Percentiles rank a stretch among this genome's conserved stretches.
Conservation (phyloP, 1,140 invertebrate species). For the Brachionus rubens region DNA sequence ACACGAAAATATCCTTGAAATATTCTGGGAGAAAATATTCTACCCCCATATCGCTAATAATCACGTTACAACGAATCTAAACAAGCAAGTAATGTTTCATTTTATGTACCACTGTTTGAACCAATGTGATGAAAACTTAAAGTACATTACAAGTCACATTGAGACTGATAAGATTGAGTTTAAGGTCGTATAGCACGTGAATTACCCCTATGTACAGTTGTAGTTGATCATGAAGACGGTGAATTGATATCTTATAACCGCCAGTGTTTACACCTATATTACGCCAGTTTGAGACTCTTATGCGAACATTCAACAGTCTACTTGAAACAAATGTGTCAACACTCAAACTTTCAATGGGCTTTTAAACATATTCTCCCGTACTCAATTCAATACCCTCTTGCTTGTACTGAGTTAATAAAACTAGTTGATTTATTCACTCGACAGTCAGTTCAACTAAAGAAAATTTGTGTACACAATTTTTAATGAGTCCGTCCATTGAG, state of each 20-base stretch:
- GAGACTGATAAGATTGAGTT: not conserved
- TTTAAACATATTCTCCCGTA: constrained; percentile 40
- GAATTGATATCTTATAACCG: constrained; percentile 30
- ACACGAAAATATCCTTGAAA: not conserved
- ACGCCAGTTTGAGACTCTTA: not conserved
- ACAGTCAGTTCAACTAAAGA: not conserved
- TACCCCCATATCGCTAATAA: constrained; percentile 12
- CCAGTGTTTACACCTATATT: constrained; percentile 21
- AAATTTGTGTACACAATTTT: not conserved
- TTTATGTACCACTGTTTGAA: constrained; percentile 28
- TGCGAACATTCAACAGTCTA: not conserved
- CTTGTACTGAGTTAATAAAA: constrained; percentile 15
- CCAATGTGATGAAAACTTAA: not conserved
- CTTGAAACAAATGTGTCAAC: not conserved
- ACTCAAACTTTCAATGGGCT: constrained; percentile 3
- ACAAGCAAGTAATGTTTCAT: constrained; percentile 31
- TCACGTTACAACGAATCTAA: constrained; percentile 10
- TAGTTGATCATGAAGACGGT: constrained; percentile 42
- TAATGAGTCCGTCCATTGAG: not conserved
- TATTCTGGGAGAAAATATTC: constrained; percentile 13
- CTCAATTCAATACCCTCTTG: not conserved
- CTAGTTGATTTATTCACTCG: not conserved
- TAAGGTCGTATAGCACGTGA: not conserved
- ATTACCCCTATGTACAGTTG: constrained; percentile 20
- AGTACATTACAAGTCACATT: not conserved